These are phyloP conservation scores for Stenurella melanura DNA, from an alignment of 2,888 invertebrate species.

Conservation along the genomic window DNA sequence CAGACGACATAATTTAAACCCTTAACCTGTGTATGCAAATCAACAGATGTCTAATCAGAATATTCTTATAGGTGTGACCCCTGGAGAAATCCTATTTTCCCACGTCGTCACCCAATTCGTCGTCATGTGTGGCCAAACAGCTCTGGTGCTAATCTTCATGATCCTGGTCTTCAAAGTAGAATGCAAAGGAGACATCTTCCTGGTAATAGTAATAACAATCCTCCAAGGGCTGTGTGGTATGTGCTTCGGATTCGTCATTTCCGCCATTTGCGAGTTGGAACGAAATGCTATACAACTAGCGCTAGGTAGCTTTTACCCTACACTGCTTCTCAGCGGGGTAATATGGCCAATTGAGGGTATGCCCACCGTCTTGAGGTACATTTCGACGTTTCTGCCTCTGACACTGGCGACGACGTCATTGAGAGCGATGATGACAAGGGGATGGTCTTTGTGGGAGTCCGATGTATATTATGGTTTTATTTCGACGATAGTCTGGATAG, in stretches of 20 bases:
- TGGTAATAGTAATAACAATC: constrained; percentile 89
- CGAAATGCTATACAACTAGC: constrained; percentile 95
- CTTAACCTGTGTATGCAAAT: not conserved
- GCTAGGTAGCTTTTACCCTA: constrained; percentile 96
- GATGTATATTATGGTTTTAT: constrained; percentile 93
- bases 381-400: constrained; percentile 88
- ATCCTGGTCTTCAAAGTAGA: constrained; percentile 92
- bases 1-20: too few species aligned
- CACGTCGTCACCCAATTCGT: constrained; percentile 96
- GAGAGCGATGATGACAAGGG: constrained; percentile 89
- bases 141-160: constrained; percentile 93
- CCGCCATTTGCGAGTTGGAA: constrained; percentile 93
- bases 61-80: constrained; percentile 83
- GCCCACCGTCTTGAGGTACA: constrained; percentile 86
- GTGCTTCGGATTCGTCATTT: constrained; percentile 97
- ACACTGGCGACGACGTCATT: constrained; percentile 95
- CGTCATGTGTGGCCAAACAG: constrained; percentile 95
- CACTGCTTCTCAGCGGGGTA: constrained; percentile 90
- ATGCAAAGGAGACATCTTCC: constrained; percentile 89
- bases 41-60: not conserved
- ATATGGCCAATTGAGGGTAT: constrained; percentile 97
- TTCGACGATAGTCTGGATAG: constrained; percentile 90
- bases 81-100: constrained; percentile 93
- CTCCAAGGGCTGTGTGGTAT: constrained; percentile 95
- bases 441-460: constrained; percentile 87